phyloP scores from a whole-genome alignment of 2,888 invertebrate genomes.

The Meiosimyza decipiens region DNA sequence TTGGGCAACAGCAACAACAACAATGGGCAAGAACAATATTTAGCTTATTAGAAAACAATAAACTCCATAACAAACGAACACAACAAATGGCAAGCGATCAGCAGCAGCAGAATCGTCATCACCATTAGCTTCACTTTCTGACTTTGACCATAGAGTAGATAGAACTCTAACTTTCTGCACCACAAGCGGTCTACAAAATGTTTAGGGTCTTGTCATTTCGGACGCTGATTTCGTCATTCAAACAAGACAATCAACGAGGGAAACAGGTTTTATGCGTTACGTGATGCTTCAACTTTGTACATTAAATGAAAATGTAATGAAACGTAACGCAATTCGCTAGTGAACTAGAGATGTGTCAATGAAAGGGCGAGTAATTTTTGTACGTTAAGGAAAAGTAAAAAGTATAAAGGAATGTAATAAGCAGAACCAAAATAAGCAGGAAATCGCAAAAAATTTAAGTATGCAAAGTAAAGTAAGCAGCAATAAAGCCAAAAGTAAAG shows the following conservation, averaged over 20 bases:
- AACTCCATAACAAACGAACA: constrained; percentile 4
- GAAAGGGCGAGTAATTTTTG: too few species aligned
- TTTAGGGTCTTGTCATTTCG: neutral
- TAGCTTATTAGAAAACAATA: constrained; percentile 35
- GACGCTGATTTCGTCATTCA: neutral
- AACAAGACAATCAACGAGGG: constrained; percentile 35
- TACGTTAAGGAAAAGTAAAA: too few species aligned
- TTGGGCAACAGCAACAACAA: constrained; percentile 24
- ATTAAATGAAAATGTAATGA: constrained; percentile 13
- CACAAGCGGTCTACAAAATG: constrained; percentile 11
- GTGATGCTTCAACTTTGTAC: constrained; percentile 35
- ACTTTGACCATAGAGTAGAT: neutral
- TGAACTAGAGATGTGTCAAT: too few species aligned
- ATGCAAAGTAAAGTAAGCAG: too few species aligned
- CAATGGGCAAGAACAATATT: constrained; percentile 11
- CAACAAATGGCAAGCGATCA: constrained; percentile 14
- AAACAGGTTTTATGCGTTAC: constrained; percentile 42
- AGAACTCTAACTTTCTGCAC: neutral
- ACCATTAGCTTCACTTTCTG: neutral
- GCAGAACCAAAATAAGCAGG: too few species aligned
- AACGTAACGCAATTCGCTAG: too few species aligned
- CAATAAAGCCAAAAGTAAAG: too few species aligned
- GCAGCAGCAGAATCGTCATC: neutral
- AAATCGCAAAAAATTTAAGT: too few species aligned
- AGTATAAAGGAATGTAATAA: too few species aligned